Evolutionary conservation across 2,888 invertebrate genomes (phyloP).

Genomic region (Cephus nigrinus): DNA sequence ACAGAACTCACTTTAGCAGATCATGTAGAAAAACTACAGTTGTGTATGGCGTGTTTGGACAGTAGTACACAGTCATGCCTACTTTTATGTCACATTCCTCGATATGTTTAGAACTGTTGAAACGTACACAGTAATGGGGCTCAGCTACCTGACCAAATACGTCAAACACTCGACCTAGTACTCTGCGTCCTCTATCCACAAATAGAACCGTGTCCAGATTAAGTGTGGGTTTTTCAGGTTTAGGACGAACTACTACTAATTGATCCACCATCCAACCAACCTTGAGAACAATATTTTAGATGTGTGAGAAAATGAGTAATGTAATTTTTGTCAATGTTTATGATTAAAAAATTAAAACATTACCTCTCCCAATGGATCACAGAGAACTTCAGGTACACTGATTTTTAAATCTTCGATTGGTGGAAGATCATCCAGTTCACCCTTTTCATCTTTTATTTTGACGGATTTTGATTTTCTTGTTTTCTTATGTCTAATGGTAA

Average conservation of each 20-base stretch:
- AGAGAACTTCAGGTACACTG: conserved; percentile 80
- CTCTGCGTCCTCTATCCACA: conserved; percentile 79
- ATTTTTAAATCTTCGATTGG: conserved; percentile 86
- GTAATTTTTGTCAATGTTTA: conserved; percentile 7
- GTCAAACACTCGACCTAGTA: conserved; percentile 88
- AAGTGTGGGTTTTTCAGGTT: conserved; percentile 80
- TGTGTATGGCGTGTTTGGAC: conserved; percentile 82
- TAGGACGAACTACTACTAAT: conserved; percentile 78
- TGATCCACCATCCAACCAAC: conserved; percentile 61
- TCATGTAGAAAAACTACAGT: conserved; percentile 80
- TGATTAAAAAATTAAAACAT: conserved; percentile 9
- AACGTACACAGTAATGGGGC: conserved; percentile 91
- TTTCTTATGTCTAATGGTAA: conserved; percentile 22
- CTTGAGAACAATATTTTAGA: conserved; percentile 62
- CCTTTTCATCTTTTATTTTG: conserved; percentile 45
- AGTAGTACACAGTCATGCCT: conserved; percentile 84
- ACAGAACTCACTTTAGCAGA: conserved; percentile 74
- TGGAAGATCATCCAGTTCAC: conserved; percentile 80
- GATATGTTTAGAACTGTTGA: conserved; percentile 84
- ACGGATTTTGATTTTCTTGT: conserved; percentile 12
- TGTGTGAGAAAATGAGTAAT: neutral
- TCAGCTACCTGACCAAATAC: conserved; percentile 88
- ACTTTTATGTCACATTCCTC: conserved; percentile 73
- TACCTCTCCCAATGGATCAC: conserved; percentile 79
- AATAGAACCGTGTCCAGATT: conserved; percentile 91